Evolutionary conservation across 2,888 invertebrate species (phyloP).

Genomic region (Gandaritis pyraliata): DNA sequence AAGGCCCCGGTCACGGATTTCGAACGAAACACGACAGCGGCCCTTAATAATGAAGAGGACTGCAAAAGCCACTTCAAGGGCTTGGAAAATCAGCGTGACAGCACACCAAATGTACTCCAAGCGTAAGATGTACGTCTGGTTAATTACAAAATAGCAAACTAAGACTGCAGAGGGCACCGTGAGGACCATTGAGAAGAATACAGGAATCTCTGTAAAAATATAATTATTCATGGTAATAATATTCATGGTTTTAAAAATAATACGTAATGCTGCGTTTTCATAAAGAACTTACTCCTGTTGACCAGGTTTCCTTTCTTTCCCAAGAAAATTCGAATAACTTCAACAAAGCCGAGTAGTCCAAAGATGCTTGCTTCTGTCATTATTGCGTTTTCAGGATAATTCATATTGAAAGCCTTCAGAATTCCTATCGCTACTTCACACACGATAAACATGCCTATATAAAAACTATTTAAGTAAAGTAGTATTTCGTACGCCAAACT

Average conservation of each 20-base stretch:
- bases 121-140: slow-evolving; percentile 94
- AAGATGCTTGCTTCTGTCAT: slow-evolving; percentile 92
- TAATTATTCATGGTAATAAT: not conserved
- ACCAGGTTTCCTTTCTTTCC: slow-evolving; percentile 95
- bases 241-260: not conserved
- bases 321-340: slow-evolving; percentile 92
- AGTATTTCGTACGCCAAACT: slow-evolving; percentile 93
- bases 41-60: slow-evolving; percentile 87
- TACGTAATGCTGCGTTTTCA: not conserved
- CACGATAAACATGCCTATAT: slow-evolving; percentile 93
- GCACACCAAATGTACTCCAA: slow-evolving; percentile 95
- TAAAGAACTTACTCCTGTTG: slow-evolving; percentile 80
- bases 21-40: too few species aligned
- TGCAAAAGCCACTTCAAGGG: slow-evolving; percentile 92
- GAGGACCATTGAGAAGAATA: slow-evolving; percentile 91
- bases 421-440: slow-evolving; percentile 92
- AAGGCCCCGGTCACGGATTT: too few species aligned
- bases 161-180: slow-evolving; percentile 93
- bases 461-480: slow-evolving; percentile 93
- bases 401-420: slow-evolving; percentile 91
- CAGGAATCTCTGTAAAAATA: slow-evolving; percentile 87
- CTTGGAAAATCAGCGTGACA: slow-evolving; percentile 93
- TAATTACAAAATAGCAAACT: slow-evolving; percentile 93
- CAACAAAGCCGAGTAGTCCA: slow-evolving; percentile 89
- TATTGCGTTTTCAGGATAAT: slow-evolving; percentile 89